Percentiles rank a stretch among this genome's conserved stretches.
Conservation (phyloP, 2,797 vertebrate genomes). For the Notamacropus eugenii region DNA sequence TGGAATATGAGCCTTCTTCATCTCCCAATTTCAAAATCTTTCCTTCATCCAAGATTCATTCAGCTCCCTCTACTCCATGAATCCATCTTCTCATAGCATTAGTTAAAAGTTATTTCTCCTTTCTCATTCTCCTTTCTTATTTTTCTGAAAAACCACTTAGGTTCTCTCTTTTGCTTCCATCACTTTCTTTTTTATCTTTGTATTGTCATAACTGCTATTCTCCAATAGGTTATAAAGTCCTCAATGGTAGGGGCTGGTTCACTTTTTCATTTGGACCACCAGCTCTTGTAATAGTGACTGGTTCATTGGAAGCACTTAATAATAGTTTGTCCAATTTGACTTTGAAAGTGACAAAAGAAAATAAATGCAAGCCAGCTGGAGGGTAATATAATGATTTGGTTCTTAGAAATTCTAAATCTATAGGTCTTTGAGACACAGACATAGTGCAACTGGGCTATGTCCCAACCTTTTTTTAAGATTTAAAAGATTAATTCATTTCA, state of each 20-base stretch:
- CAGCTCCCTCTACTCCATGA: not conserved
- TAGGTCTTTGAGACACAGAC: not conserved
- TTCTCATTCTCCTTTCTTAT: not conserved
- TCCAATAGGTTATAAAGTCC: not conserved
- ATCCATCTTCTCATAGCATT: not conserved
- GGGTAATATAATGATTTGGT: not conserved
- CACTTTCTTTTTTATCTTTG: not conserved
- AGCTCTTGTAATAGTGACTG: not conserved
- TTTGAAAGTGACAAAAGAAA: not conserved
- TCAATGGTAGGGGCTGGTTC: not conserved
- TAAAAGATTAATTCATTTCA: not conserved
- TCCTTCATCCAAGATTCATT: not conserved
- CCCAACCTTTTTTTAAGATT: not conserved
- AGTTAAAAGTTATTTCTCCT: not conserved
- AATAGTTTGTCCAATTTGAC: not conserved
- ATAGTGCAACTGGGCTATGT: not conserved
- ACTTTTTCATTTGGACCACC: not conserved
- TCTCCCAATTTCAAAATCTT: not conserved
- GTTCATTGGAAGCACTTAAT: not conserved
- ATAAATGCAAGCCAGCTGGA: not conserved
- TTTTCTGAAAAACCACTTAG: not conserved
- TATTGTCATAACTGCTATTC: not conserved
- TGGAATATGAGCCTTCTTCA: not conserved
- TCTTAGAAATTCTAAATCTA: not conserved
- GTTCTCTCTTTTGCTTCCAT: not conserved